Base-by-base conservation (phyloP, 2,113 vertebrate species). In the Cranoglanis bouderius region DNA sequence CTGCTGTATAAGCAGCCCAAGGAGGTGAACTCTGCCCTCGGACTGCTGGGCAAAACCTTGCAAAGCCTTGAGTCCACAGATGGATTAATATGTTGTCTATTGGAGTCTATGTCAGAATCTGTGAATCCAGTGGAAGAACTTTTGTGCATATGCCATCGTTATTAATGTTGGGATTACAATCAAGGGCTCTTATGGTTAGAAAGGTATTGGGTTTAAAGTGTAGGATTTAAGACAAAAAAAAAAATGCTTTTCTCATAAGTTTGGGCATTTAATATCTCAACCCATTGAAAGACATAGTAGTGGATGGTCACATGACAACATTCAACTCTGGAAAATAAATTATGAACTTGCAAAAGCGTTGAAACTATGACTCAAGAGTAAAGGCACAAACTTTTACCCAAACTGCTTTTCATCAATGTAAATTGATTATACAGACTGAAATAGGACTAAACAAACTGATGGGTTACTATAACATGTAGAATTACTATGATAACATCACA, bases 1-100 rank as follows among this genome's bases (percentile, higher is more conserved):
- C 72, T 75, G 82, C 88, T 88, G 57, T 53, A 55, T 77, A 77
- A 88, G 82, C 87, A 85, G 82, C 32, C 78, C 1, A 55, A 75
- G 29, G 40, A 83, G 87, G n/a, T 24, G 53, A n/a, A 63, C 70
- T 88, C 82, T 49, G 72, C 16, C 51, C 72, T 78, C 21, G 13
- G 82, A 43, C 88, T 63, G 70, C 82, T 40, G 32, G 6, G 59
- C 40, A 43, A 89, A 85, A 70, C 35, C 35, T 78, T 13, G 16
- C 10, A 78, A 85, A 85, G 83, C 59, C 49, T 12, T 4, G 43
- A 46, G 65, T 65, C 75, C 59, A 87, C 86, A 81, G 26, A 65
- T 2, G 63, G 24, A 87, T 82, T 82, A 87, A 72, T 43, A 53
- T 16, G 26, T 65, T 83, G 80, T 46, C 63, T 72, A 43, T 5